These are phyloP conservation scores for Crotalus viridis DNA, from an alignment of 2,113 vertebrate species.

Conservation along the genomic window DNA sequence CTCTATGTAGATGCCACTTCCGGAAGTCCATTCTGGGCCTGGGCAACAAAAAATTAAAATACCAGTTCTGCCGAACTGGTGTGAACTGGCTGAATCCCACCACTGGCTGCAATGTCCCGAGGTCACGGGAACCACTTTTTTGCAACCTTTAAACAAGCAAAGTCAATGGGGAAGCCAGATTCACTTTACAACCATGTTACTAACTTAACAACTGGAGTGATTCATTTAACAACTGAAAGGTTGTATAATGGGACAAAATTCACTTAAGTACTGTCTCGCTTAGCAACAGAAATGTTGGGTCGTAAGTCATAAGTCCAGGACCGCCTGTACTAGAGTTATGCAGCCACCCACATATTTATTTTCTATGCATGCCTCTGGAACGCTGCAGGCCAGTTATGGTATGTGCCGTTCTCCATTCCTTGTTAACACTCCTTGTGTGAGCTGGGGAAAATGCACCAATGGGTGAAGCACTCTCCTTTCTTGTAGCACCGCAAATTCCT, in stretches of 20 bases:
- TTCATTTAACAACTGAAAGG: neutral
- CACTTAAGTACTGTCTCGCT: neutral
- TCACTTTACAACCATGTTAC: neutral
- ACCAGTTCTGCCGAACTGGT: too few relatives aligned
- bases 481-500: constrained; percentile 29
- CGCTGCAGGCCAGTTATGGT: neutral
- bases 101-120: neutral
- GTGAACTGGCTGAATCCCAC: too few relatives aligned
- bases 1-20: too few relatives aligned
- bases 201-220: neutral
- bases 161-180: neutral
- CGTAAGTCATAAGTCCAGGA: neutral
- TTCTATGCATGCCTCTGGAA: neutral
- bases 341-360: neutral
- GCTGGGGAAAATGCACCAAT: neutral
- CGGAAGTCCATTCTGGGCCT: too few relatives aligned
- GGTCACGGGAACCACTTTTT: neutral
- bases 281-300: neutral
- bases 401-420: neutral
- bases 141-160: neutral
- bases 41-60: too few relatives aligned
- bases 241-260: neutral
- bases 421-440: neutral
- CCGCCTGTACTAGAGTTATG: neutral
- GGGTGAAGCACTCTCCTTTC: neutral